Evolutionary conservation across 2,888 invertebrate species (phyloP), one percentile per base, ranked within the genome.

Genomic region (Brachyptera putata): DNA sequence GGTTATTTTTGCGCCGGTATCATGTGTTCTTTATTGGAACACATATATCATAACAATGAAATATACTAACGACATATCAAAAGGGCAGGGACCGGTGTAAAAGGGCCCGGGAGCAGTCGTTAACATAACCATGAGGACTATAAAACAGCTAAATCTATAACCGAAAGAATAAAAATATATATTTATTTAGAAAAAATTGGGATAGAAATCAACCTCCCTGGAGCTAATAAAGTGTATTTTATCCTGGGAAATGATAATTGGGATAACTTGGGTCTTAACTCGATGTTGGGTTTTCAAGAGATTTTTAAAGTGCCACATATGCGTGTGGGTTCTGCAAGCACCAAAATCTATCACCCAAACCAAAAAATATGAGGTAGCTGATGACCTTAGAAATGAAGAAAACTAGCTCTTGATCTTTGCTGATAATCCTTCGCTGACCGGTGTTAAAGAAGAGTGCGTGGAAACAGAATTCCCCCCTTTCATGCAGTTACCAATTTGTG

Each of bases 251-350:
- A 55, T 65, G 26, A 36, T 66, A 25, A 41, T 56, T 18, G 66
- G 64, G 66, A 66, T 48, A 66, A 66, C 60, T 41, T 67, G 2
- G 64, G 61, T 2, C 39, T 67, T 9, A 62, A 67, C 34, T 56
- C 62, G 18, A 30, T 65, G n/a, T 61, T 61, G 16, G 66, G 66
- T 0, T 57, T 66, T 11, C 22, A 50, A 5, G 64, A 60, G 55
- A 60, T 61, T 21, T 67, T 67, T n/a, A 58, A n/a, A n/a, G 36
- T 56, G 56, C 63, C 1, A 64, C 39, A 9, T 55, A 56, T 55
- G 66, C 65, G 26, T 66, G 66, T 41, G 61, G 61, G 39, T 64
- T 66, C 58, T 68, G 66, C 53, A 60, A 56, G 5, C 61, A 63
- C 60, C 59, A 43, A 64, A 62, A 59, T 50, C 50, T 21, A 57